These are phyloP conservation scores for Capromys pilorides DNA, from an alignment of 2,797 vertebrate species.

Conservation along the genomic window DNA sequence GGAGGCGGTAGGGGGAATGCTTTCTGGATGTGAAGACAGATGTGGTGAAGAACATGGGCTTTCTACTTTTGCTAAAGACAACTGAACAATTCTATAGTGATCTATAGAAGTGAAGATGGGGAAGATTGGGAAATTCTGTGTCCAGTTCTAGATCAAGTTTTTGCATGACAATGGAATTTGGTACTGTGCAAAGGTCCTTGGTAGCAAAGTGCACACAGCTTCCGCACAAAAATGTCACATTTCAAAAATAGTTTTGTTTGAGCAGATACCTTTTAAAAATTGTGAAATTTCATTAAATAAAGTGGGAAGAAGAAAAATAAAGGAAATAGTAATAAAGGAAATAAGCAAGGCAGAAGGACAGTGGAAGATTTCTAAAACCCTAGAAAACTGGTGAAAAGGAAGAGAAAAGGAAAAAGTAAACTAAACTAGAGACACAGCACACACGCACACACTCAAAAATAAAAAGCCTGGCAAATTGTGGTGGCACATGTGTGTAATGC, in stretches of 20 bases:
- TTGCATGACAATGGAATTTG: slow-evolving; percentile 85
- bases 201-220: slow-evolving; percentile 76
- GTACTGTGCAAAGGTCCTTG: slow-evolving; percentile 86
- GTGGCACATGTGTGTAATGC: not conserved
- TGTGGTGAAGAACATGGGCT: slow-evolving; percentile 83
- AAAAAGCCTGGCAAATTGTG: not conserved
- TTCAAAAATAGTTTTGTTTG: not conserved
- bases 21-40: slow-evolving; percentile 95
- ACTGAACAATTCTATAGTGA: slow-evolving; percentile 87
- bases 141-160: slow-evolving; percentile 85
- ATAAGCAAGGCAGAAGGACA: not conserved
- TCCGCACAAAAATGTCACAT: slow-evolving; percentile 7
- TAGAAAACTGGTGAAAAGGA: not conserved
- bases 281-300: not conserved
- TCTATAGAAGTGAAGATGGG: slow-evolving; percentile 67
- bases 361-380: not conserved
- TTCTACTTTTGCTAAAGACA: slow-evolving; percentile 76
- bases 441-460: not conserved
- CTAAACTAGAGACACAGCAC: not conserved
- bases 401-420: not conserved
- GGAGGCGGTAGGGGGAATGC: slow-evolving; percentile 92
- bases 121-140: slow-evolving; percentile 79
- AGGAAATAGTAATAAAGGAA: not conserved
- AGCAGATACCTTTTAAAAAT: slow-evolving; percentile 24
- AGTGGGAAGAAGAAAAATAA: not conserved